phyloP scores from a whole-genome alignment of 2,888 invertebrate genomes.

The Coenonympha glycerion region DNA sequence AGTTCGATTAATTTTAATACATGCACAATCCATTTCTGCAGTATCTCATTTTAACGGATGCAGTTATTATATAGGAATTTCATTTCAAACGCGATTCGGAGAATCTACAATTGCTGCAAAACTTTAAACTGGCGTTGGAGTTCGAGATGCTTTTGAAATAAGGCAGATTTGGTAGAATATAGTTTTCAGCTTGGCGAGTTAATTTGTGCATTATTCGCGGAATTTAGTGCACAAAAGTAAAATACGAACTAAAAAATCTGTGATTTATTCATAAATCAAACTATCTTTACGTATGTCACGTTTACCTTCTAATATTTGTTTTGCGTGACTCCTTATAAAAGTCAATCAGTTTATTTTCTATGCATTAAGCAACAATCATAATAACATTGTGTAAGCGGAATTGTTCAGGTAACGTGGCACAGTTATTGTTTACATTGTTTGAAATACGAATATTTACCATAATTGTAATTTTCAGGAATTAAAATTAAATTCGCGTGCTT shows the following conservation, averaged over 20 bases:
- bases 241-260: no score
- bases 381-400: constrained; percentile 15
- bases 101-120: constrained; percentile 1
- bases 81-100: constrained; percentile 5
- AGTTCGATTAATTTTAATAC: constrained; percentile 29
- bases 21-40: constrained; percentile 25
- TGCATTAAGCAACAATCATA: constrained; percentile 30
- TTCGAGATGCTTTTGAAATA: constrained; percentile 1
- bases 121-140: not conserved
- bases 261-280: no score
- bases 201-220: not conserved
- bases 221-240: no score
- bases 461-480: no score
- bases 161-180: not conserved
- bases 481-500: no score
- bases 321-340: constrained; percentile 41
- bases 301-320: constrained; percentile 38
- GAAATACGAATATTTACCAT: not conserved
- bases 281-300: constrained; percentile 20
- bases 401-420: constrained; percentile 10
- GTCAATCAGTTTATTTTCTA: constrained; percentile 35
- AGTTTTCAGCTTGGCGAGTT: not conserved
- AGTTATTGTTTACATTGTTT: constrained; percentile 3
- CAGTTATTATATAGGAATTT: constrained; percentile 16
- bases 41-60: constrained; percentile 24